Conservation (phyloP, 64 coral and sea anemone species). For the Dendrophyllia cribrosa region DNA sequence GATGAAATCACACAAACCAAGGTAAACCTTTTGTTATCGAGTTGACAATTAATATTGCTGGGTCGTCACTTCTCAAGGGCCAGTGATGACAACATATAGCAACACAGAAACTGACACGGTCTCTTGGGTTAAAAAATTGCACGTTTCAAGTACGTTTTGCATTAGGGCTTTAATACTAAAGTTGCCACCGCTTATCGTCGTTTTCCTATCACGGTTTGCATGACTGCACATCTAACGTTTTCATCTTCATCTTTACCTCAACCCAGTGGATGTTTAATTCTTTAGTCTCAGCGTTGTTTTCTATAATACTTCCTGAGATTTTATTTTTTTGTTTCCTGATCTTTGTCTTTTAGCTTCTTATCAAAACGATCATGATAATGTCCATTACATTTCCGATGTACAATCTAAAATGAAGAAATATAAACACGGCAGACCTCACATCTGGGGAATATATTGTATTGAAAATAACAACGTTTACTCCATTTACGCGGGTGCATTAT, state of each 20-base stretch:
- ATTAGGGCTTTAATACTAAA: not conserved
- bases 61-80: not conserved
- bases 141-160: not conserved
- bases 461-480: not conserved
- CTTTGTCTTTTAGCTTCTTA: not conserved
- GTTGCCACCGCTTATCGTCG: no score
- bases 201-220: no score
- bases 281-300: not conserved
- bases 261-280: not conserved
- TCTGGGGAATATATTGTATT: not conserved
- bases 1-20: not conserved
- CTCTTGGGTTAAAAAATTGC: not conserved
- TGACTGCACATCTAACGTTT: no score
- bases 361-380: not conserved
- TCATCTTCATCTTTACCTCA: not conserved
- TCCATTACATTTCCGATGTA: not conserved
- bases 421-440: not conserved
- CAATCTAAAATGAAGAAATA: not conserved
- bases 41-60: not conserved
- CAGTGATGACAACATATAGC: slow-evolving; percentile 3
- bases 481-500: no score
- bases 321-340: not conserved
- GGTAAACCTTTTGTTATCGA: not conserved
- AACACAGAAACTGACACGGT: not conserved
- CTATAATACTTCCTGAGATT: not conserved